These are phyloP conservation scores for Panzeria rudis DNA, from an alignment of 2,888 invertebrate species.

Conservation along the genomic window DNA sequence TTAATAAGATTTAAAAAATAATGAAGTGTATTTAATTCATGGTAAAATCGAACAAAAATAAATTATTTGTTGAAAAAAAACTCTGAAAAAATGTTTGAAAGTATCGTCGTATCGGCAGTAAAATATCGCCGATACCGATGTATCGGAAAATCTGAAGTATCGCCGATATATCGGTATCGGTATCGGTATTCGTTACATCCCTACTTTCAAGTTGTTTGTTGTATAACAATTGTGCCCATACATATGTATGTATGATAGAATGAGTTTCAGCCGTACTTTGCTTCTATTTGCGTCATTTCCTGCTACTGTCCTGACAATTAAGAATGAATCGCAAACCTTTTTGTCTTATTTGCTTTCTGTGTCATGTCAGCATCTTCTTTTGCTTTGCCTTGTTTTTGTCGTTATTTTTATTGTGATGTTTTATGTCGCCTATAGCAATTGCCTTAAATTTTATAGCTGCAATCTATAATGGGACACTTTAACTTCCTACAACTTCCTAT, in stretches of 20 bases:
- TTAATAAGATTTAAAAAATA: no score
- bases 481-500: conserved; percentile 44
- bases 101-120: no score
- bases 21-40: no score
- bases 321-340: conserved; percentile 28
- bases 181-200: no score
- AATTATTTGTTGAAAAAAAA: no score
- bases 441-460: conserved; percentile 52
- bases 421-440: conserved; percentile 52
- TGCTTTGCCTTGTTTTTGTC: not conserved
- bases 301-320: conserved; percentile 62
- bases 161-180: no score
- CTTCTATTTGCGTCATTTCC: conserved; percentile 66
- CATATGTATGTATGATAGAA: conserved; percentile 38
- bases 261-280: conserved; percentile 41
- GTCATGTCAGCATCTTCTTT: not conserved
- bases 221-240: not conserved
- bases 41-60: no score
- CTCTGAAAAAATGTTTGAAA: no score
- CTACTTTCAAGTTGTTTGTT: no score
- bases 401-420: conserved; percentile 50
- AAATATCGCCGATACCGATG: no score
- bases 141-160: no score
- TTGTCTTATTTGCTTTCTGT: conserved; percentile 36
- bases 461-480: conserved; percentile 5